These are phyloP conservation scores for Phytoseiulus persimilis DNA, from an alignment of 2,888 invertebrate species.

Conservation along the genomic window DNA sequence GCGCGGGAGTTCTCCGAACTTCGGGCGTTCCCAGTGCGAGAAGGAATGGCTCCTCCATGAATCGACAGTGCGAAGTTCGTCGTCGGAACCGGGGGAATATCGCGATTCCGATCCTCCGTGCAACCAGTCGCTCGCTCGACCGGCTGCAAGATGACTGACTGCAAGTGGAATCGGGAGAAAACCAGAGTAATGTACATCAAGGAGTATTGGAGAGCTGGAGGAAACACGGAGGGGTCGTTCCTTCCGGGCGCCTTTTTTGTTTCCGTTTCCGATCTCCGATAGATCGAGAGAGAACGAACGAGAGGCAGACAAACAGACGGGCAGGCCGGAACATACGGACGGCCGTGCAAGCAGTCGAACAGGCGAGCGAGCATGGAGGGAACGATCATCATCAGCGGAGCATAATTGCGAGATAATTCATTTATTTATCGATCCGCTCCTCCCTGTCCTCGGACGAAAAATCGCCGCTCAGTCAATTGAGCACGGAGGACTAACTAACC, in stretches of 20 bases:
- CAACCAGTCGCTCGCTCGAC: too few species aligned
- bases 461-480: background rate
- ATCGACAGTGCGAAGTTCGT: too few species aligned
- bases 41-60: too few species aligned
- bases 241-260: background rate
- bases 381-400: background rate
- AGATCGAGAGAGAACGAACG: conserved; percentile 21
- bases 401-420: background rate
- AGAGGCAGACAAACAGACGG: background rate
- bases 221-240: background rate
- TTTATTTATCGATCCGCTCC: background rate
- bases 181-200: background rate
- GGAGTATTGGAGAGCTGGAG: background rate
- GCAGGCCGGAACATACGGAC: background rate
- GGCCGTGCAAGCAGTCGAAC: too few species aligned
- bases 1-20: background rate
- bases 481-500: background rate
- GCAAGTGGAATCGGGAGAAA: background rate
- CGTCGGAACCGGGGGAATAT: too few species aligned
- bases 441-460: background rate
- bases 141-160: background rate
- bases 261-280: conserved; percentile 6
- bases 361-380: background rate
- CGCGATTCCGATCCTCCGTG: too few species aligned
- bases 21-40: too few species aligned